A percentile compares a stretch with the other conserved stretches of the same genome.
These are phyloP conservation scores for Lepetodrilus schrolli DNA, from an alignment of 2,888 invertebrate species.

Conservation along the genomic window DNA sequence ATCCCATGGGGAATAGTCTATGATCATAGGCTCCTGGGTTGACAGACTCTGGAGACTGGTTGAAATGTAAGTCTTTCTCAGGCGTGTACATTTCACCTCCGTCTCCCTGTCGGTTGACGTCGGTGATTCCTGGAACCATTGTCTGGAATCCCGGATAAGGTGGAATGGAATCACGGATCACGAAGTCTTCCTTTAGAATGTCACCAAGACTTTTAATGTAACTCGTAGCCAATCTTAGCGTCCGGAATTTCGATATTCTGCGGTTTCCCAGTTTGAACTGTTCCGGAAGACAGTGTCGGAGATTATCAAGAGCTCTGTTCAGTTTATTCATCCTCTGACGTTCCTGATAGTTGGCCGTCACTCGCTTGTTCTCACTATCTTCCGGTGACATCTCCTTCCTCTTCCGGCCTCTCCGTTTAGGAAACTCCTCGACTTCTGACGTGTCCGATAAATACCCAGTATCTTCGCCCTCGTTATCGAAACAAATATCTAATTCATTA, in stretches of 20 bases:
- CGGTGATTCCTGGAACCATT: neutral
- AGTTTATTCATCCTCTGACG: slow-evolving; percentile 55
- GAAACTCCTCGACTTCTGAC: neutral
- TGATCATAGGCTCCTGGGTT: neutral
- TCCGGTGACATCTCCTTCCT: slow-evolving; percentile 15
- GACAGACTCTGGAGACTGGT: neutral
- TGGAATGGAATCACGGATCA: slow-evolving; percentile 11
- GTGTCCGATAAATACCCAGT: neutral
- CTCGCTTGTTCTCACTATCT: slow-evolving; percentile 44
- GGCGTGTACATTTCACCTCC: slow-evolving; percentile 12
- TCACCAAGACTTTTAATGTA: slow-evolving; percentile 54
- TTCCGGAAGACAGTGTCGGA: slow-evolving; percentile 49
- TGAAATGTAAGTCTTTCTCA: neutral
- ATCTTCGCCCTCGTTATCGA: neutral
- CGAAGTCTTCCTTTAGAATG: slow-evolving; percentile 46
- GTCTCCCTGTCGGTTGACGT: slow-evolving; percentile 3
- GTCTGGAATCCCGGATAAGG: slow-evolving; percentile 1
- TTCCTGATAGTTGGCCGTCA: slow-evolving; percentile 56
- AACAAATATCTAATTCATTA: too few species aligned
- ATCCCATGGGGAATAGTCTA: neutral
- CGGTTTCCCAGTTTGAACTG: slow-evolving; percentile 49
- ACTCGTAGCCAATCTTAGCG: slow-evolving; percentile 53
- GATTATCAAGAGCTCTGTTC: slow-evolving; percentile 50
- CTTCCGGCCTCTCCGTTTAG: neutral
- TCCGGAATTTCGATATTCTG: slow-evolving; percentile 59